Percentiles rank a stretch among this genome's conserved stretches.
Evolutionary conservation across 2,113 vertebrate genomes (phyloP).

Genomic region (Macheiramphus alcinus): DNA sequence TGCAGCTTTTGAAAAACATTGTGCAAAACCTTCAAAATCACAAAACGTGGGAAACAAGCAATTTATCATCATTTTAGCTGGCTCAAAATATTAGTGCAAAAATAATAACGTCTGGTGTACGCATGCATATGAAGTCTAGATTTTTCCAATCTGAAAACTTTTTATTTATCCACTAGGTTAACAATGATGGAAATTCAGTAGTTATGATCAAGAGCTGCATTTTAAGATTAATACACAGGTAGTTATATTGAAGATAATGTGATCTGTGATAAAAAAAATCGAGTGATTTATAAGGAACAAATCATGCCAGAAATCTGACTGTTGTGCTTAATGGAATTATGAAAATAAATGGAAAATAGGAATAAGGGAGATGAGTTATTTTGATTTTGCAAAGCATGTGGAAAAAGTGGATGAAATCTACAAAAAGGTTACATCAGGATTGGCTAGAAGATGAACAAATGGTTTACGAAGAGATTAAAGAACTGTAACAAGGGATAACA

Average conservation of each 20-base stretch:
- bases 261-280: not conserved
- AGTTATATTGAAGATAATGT: not conserved
- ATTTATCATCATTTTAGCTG: not conserved
- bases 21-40: not conserved
- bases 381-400: conserved; percentile 7
- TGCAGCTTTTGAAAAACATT: not conserved
- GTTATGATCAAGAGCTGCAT: not conserved
- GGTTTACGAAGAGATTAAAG: not conserved
- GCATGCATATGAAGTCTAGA: not conserved
- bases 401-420: not conserved
- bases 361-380: not conserved
- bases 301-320: conserved; percentile 12
- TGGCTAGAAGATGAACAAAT: not conserved
- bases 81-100: not conserved
- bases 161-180: not conserved
- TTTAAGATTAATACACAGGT: not conserved
- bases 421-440: not conserved
- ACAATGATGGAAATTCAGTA: not conserved
- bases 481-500: not conserved
- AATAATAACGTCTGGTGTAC: not conserved
- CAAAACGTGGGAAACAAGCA: not conserved
- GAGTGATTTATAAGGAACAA: not conserved
- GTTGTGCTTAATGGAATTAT: not conserved
- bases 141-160: not conserved
- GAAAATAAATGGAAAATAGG: conserved; percentile 17